phyloP scores from a whole-genome alignment of 2,888 invertebrate genomes.

The Sylvicola cinctus region DNA sequence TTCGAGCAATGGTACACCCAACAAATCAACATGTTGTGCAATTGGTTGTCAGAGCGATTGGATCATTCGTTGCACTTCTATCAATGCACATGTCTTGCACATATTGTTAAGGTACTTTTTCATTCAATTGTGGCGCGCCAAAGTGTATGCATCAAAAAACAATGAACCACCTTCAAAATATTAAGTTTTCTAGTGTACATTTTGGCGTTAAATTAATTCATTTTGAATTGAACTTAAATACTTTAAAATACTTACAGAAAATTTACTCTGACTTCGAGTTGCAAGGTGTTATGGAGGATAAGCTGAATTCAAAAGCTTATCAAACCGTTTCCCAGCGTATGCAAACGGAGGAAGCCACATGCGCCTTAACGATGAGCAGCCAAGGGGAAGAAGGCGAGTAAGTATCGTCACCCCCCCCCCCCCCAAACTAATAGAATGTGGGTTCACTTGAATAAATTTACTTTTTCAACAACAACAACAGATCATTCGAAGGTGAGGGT shows the following conservation, averaged over 20 bases:
- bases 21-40: conserved; percentile 83
- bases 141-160: not conserved
- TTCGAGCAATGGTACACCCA: conserved; percentile 85
- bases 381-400: conserved; percentile 45
- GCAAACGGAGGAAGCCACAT: conserved; percentile 92
- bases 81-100: conserved; percentile 92
- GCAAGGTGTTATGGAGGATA: conserved; percentile 95
- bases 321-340: conserved; percentile 81
- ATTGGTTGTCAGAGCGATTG: conserved; percentile 82
- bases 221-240: conserved; percentile 4
- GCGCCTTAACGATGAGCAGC: conserved; percentile 67
- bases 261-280: conserved; percentile 97
- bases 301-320: conserved; percentile 87
- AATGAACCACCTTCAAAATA: not conserved
- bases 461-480: not conserved
- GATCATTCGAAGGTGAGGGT: conserved; percentile 4
- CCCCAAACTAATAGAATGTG: too few species aligned
- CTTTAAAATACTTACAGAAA: conserved; percentile 48
- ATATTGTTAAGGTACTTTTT: conserved; percentile 84
- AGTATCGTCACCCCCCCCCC: too few species aligned
- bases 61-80: conserved; percentile 89
- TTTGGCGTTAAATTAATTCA: not conserved
- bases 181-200: not conserved
- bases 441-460: too few species aligned
- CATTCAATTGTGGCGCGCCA: conserved; percentile 1